phyloP scores from a whole-genome alignment of 2,888 invertebrate genomes.

The Amphipyra berbera region DNA sequence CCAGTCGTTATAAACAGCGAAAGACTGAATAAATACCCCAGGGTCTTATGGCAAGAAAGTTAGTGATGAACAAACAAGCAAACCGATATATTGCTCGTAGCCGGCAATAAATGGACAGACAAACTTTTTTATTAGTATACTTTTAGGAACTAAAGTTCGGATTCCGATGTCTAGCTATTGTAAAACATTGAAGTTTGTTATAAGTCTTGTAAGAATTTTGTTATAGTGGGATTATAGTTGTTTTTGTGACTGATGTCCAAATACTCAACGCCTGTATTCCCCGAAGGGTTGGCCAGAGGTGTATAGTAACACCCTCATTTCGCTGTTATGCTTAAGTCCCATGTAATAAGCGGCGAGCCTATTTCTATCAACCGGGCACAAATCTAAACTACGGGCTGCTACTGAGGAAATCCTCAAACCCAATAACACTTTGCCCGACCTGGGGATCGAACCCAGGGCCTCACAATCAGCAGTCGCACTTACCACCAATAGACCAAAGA shows the following conservation, averaged over 20 bases:
- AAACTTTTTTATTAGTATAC: slow-evolving; percentile 72
- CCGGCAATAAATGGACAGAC: slow-evolving; percentile 64
- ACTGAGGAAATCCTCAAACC: too few species aligned
- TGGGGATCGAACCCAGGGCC: too few species aligned
- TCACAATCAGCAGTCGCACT: too few species aligned
- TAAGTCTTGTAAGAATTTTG: slow-evolving; percentile 28
- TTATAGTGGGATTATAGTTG: slow-evolving; percentile 5
- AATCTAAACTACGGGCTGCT: too few species aligned
- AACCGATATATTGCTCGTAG: slow-evolving; percentile 65
- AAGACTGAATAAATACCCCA: slow-evolving; percentile 38
- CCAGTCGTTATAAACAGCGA: slow-evolving; percentile 21
- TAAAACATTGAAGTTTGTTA: slow-evolving; percentile 41
- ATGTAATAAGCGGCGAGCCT: too few species aligned
- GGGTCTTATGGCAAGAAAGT: slow-evolving; percentile 48
- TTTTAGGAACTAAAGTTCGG: slow-evolving; percentile 59
- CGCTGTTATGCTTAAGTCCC: too few species aligned
- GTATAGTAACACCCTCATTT: too few species aligned
- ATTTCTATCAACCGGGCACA: too few species aligned
- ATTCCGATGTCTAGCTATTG: slow-evolving; percentile 53
- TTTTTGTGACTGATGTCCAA: not conserved
- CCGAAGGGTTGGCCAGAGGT: too few species aligned
- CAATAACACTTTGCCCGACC: too few species aligned
- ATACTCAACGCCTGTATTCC: too few species aligned
- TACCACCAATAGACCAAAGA: too few species aligned
- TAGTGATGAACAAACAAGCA: slow-evolving; percentile 44